phyloP scores from a whole-genome alignment of 2,797 vertebrate species.

The Sebastes hopkinsi region DNA sequence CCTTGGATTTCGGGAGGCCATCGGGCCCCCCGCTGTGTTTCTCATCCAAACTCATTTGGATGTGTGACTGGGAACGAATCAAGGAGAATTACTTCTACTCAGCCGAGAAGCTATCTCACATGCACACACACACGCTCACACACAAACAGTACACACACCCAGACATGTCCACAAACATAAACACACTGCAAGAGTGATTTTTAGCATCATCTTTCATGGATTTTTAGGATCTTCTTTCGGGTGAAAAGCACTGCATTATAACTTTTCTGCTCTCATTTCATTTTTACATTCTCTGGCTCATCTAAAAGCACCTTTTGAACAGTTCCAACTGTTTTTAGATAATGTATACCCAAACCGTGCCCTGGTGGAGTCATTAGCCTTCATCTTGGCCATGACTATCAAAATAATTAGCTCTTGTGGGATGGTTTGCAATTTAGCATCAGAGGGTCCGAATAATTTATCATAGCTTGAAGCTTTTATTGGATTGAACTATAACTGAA shows the following conservation, averaged over 20 bases:
- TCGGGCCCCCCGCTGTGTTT: constrained; percentile 51
- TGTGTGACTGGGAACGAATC: constrained; percentile 79
- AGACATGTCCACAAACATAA: neutral
- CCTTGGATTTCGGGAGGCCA: constrained; percentile 51
- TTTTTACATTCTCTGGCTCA: neutral
- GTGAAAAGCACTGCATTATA: neutral
- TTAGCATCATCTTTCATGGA: constrained; percentile 8
- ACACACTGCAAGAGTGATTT: neutral
- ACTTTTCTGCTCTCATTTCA: neutral
- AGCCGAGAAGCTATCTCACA: constrained; percentile 46
- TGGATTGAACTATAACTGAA: constrained; percentile 14
- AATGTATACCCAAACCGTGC: neutral
- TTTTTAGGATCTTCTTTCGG: constrained; percentile 4
- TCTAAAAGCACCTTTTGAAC: constrained; percentile 2
- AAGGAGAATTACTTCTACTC: constrained; percentile 66
- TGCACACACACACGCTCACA: constrained; percentile 4
- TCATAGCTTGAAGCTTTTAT: constrained; percentile 22
- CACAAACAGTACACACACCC: constrained; percentile 7
- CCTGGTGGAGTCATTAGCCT: constrained; percentile 8
- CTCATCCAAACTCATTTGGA: constrained; percentile 73
- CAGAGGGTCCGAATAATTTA: constrained; percentile 7
- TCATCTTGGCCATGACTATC: constrained; percentile 14
- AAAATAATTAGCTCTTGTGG: constrained; percentile 29
- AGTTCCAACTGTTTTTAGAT: neutral
- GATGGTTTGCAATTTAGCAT: constrained; percentile 17